Conservation (phyloP, 2,797 vertebrate genomes). For the Potorous gilbertii region DNA sequence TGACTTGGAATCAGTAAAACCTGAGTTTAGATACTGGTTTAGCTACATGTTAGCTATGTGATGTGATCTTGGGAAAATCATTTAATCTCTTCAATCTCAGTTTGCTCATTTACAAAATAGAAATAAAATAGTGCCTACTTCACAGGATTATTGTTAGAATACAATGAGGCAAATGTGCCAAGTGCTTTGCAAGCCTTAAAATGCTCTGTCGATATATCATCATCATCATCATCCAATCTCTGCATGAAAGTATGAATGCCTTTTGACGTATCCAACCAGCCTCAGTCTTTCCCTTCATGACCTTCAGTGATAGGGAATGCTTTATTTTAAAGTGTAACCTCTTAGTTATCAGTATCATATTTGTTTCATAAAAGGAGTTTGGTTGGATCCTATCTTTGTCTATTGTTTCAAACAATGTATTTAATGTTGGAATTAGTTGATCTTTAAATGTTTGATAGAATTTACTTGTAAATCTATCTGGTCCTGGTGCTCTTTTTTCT, state of each 20-base stretch:
- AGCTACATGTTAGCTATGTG: background rate
- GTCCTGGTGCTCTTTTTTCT: background rate
- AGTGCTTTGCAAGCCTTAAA: background rate
- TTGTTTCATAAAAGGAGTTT: background rate
- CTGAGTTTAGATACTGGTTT: background rate
- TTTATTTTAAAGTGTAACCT: background rate
- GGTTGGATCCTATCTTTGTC: background rate
- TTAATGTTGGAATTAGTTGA: background rate
- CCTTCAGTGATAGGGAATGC: background rate
- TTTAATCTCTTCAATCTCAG: background rate
- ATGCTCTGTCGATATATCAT: background rate
- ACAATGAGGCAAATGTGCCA: background rate
- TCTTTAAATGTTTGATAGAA: background rate
- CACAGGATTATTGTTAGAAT: background rate
- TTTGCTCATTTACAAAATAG: background rate
- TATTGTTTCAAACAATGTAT: background rate
- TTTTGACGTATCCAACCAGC: background rate
- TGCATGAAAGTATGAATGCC: background rate
- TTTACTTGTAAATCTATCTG: background rate
- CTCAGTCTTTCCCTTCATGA: background rate
- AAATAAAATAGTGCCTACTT: background rate
- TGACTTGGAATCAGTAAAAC: background rate
- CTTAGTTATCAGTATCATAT: background rate
- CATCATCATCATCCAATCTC: background rate
- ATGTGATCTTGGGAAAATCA: background rate